Base-by-base conservation (phyloP, 2,113 vertebrate species). In the Grus americana region DNA sequence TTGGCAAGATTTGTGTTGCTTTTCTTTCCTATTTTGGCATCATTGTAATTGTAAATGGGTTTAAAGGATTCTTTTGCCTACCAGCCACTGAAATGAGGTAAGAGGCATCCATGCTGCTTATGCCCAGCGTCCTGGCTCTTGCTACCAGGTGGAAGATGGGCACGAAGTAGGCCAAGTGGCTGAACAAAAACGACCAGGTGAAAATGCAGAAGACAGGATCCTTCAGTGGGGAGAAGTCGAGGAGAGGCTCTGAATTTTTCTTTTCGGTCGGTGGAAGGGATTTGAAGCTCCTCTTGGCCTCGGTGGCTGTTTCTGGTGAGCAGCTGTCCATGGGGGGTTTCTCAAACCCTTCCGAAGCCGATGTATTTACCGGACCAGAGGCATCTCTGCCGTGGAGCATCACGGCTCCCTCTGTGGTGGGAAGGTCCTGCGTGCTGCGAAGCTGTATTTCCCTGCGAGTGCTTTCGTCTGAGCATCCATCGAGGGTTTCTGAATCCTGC, bases 121-220 rank as follows among this genome's bases (percentile, higher is more conserved):
- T 98, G 38, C 98, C 98, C 95, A 99, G 92, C 6, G 97, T 99
- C 97, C 98, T 98, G 94, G 99, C 99, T 40, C 99, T 98, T 4
- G 99, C 99, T 52, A 98, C 99, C 81, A 99, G 97, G 95, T 99
- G 99, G 97, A 99, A 99, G 85, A 98, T 98, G 19, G 99, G 98
- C 94, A 99, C 98, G 36, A 99, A 99, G 91, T 99, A 99, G 30
- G 98, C 99, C 92, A 99, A 44, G 95, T 99, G 99, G 94, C 99
- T 99, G 97, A 99, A 99, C 57, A 99, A 94, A 87, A 99, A 95
- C 18, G 99, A 99, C 98, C 99, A 99, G 1, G 99, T 99, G 96
- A 99, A 99, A 91, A 99, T 98, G 90, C 97, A 99, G 94, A 99
- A 99, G 92, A 99, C 91, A 5, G 99, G 99, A 89, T 99, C 98